Evolutionary conservation across 2,113 vertebrate species (phyloP).

Genomic region (Mormoops blainvillei): DNA sequence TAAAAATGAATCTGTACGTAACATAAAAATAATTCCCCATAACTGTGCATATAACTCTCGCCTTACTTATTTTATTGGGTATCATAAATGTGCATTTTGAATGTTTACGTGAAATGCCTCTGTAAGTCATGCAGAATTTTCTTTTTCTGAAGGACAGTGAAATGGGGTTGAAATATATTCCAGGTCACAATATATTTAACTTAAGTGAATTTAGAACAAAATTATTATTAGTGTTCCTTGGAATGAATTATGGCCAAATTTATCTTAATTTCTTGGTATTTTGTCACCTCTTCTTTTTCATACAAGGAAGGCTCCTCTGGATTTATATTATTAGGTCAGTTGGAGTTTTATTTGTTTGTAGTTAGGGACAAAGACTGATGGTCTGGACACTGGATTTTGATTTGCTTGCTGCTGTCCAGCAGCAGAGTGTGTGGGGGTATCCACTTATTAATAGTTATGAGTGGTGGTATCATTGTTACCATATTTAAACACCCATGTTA

Average conservation of each 20-base stretch:
- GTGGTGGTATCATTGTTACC: conserved; percentile 30
- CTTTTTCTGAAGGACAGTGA: background rate
- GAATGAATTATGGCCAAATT: background rate
- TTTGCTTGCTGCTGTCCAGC: background rate
- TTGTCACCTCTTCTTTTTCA: background rate
- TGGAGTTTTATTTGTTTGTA: conserved; percentile 32
- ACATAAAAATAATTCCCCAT: background rate
- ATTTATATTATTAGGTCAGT: background rate
- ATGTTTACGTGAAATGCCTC: background rate
- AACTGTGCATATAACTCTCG: background rate
- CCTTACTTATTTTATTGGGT: background rate
- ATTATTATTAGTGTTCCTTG: background rate
- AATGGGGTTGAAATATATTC: background rate
- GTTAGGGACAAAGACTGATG: background rate
- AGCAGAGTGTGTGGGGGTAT: background rate
- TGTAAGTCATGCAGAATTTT: conserved; percentile 7
- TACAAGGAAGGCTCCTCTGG: background rate
- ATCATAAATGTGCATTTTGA: background rate
- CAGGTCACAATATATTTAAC: background rate
- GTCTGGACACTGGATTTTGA: background rate
- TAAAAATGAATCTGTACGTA: conserved; percentile 19
- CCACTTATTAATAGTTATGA: conserved; percentile 2
- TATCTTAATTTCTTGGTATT: background rate
- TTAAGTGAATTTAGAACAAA: conserved; percentile 1
- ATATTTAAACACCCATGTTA: conserved; percentile 29